Evolutionary conservation across 2,888 invertebrate genomes (phyloP).

Genomic region (Corythucha ciliata): DNA sequence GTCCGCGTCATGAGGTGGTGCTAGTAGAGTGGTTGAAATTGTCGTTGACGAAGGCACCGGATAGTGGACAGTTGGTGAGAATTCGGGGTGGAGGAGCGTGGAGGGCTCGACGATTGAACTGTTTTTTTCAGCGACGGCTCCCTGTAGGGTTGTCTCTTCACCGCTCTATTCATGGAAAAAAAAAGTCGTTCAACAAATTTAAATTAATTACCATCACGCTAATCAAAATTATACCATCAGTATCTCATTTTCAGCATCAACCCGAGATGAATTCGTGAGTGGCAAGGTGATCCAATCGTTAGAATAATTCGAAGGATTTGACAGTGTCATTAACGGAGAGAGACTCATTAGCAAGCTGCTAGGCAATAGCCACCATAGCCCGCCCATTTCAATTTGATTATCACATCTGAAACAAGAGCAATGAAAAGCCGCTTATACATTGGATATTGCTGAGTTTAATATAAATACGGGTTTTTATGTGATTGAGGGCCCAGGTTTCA

Average conservation of each 20-base stretch:
- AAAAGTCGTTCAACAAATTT: no score
- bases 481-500: no score
- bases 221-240: no score
- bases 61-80: background rate
- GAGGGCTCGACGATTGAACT: conserved; percentile 3
- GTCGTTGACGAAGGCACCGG: conserved; percentile 8
- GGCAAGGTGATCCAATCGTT: background rate
- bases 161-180: background rate
- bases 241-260: no score
- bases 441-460: no score
- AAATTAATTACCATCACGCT: no score
- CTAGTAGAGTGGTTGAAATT: background rate
- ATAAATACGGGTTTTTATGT: no score
- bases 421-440: no score
- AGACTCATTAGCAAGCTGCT: conserved; percentile 9
- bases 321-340: conserved; percentile 9
- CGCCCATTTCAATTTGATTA: conserved; percentile 15
- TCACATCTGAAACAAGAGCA: conserved; percentile 18
- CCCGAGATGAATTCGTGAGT: background rate
- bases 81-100: background rate
- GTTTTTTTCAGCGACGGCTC: conserved; percentile 11
- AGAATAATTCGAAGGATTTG: conserved; percentile 5
- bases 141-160: conserved; percentile 1
- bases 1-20: conserved; percentile 1
- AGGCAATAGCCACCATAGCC: conserved; percentile 13